Conservation (phyloP, 2,888 invertebrate species). For the Harpagoxenus sublaevis region DNA sequence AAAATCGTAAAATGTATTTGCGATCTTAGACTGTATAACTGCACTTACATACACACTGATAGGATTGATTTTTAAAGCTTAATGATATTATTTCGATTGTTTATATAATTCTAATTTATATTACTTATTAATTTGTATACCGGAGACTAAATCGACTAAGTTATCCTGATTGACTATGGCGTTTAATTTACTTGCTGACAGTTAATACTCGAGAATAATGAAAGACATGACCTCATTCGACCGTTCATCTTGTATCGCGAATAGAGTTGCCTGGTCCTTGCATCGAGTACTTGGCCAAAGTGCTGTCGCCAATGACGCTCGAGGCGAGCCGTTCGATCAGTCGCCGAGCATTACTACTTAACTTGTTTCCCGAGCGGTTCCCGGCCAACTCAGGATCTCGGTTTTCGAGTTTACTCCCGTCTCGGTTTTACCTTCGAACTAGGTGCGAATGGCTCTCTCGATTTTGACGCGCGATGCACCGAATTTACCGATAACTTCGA, state of each 20-base stretch:
- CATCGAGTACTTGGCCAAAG: conserved; percentile 33
- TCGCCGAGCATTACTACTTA: conserved; percentile 54
- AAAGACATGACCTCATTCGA: conserved; percentile 30
- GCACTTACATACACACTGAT: neutral
- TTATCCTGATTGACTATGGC: neutral
- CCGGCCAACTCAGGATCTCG: conserved; percentile 6
- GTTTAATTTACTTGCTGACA: neutral
- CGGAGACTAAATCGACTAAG: neutral
- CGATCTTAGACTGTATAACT: neutral
- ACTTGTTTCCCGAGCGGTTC: conserved; percentile 41
- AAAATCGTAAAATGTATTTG: neutral
- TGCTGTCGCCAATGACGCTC: conserved; percentile 39
- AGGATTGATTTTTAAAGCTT: neutral
- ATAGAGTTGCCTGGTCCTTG: conserved; percentile 29
- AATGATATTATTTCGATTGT: neutral
- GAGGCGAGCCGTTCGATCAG: conserved; percentile 51
- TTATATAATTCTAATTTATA: neutral
- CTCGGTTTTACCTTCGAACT: conserved; percentile 34
- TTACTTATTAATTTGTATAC: neutral
- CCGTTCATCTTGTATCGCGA: conserved; percentile 3
- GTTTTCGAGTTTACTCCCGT: conserved; percentile 34
- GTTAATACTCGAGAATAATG: conserved; percentile 13
- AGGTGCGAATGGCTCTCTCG: conserved; percentile 35
- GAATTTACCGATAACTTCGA: conserved; percentile 28
- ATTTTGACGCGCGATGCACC: conserved; percentile 52